A percentile compares a stretch with the other conserved stretches of the same genome.
Evolutionary conservation across 1,140 invertebrate species (phyloP).

Genomic region (Scylla paramamosain): DNA sequence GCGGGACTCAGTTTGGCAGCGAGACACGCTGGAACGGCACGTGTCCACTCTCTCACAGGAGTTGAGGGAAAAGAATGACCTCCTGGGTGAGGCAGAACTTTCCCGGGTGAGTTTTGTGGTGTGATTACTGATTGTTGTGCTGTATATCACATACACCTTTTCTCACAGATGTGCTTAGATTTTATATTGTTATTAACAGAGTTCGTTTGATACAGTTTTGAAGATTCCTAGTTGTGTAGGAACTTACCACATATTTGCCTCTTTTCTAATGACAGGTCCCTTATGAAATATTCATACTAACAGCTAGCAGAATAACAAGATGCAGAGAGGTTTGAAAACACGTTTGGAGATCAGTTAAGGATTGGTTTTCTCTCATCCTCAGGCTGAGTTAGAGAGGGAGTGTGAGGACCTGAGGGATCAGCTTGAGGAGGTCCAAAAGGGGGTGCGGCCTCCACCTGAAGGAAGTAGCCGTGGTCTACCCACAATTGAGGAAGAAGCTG

Average conservation of each 20-base stretch:
- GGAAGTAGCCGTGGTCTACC: conserved; percentile 63
- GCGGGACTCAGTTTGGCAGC: conserved; percentile 59
- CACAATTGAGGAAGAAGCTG: conserved; percentile 69
- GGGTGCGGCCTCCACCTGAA: conserved; percentile 63
- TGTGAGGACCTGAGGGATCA: conserved; percentile 72
- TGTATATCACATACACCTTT: too few relatives aligned
- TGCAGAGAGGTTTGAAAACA: too few relatives aligned
- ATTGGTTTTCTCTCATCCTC: background rate
- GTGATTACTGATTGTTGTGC: background rate
- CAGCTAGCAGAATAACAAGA: too few relatives aligned
- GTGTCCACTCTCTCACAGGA: conserved; percentile 58
- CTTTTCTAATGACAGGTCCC: too few relatives aligned
- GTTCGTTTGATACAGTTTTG: background rate
- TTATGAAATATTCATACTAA: too few relatives aligned
- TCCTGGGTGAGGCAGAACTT: conserved; percentile 51
- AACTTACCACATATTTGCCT: too few relatives aligned
- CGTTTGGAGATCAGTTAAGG: too few relatives aligned
- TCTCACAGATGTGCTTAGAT: too few relatives aligned
- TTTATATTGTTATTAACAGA: background rate
- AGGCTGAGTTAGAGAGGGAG: conserved; percentile 69
- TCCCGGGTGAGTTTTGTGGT: conserved; percentile 35
- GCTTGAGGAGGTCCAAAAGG: conserved; percentile 77
- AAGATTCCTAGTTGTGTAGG: background rate
- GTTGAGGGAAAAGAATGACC: conserved; percentile 64
- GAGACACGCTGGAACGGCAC: conserved; percentile 59